Evolutionary conservation across 2,888 invertebrate genomes (phyloP), one percentile per base, ranked within the genome.

Genomic region (Epistrophella euchroma): DNA sequence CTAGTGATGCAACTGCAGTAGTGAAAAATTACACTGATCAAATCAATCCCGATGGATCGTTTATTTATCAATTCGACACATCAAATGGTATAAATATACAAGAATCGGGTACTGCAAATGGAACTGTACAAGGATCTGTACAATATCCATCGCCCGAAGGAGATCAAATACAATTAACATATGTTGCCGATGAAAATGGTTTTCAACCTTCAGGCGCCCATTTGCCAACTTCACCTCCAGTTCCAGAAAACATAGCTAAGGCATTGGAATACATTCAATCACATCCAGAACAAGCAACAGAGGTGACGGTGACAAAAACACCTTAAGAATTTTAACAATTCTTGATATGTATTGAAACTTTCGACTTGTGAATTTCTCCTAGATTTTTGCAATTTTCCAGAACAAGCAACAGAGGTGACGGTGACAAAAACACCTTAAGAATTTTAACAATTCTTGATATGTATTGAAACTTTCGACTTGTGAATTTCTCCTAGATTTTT

Each of bases 81-180:
- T 92, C 93, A 17, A 95, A 95, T 89, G 95, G 95, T 28, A 95
- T 95, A 89, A 77, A 90, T 0, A 94, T 91, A 11, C 93, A 94
- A 88, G 95, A 94, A 89, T 87, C 89, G n/a, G 95, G 95, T 83
- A 90, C 89, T 15, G 91, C 66, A 25, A 52, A 66, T 52, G 82
- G 81, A 76, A 15, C 47, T 2, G 70, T 74, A 11, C 68, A 83
- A n/a, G 78, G 77, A 62, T 5, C 43, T 11, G 55, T 70, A 1
- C 50, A 60, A 62, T 80, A 80, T 11, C n/a, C 15, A 60, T 92
- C 93, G 58, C 94, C 94, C 17, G 94, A 93, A 32, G 95, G 95
- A 37, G 88, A 90, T 50, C 88, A 89, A 0, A 90, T 93, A 88
- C 88, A 89, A 22, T 55, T 94, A 35, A 89, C 89, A 50, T 95